Evolutionary conservation across 1,140 invertebrate species (phyloP), one percentile per base, ranked within the genome.

Genomic region (Drosophila lini): DNA sequence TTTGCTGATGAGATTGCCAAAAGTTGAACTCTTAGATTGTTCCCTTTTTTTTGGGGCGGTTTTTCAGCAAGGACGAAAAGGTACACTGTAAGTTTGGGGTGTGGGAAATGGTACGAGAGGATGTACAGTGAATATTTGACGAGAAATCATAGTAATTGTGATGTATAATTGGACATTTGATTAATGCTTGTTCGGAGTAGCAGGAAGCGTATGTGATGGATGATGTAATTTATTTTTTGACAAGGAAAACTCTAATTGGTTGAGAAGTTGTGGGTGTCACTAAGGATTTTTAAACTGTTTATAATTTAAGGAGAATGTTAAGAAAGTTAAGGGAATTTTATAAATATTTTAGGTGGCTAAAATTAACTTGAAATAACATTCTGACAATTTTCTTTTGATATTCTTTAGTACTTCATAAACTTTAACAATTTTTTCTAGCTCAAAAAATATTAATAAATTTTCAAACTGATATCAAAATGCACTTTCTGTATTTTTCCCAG

Each of bases 1-100:
- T 63, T 76, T 64, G 36, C 59, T 71, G 67, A 85, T 85, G 67
- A 76, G 82, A 85, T 85, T 85, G 73, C 34, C 71, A 75, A 59
- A 76, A 70, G 52, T 70, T 81, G 61, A 45, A 63, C 56, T 47
- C 19, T 41, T 55, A 69, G 53, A 74, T 64, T 79, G 60, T 7
- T 52, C 47, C 31, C 16, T 2, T 48, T 16, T 48, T 41, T 40
- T 44, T n/a, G 19, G 76, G 81, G 76, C 16, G 67, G 56, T 9
- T 59, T 76, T 67, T 11, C 9, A 0, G 31, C n/a, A 47, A 64
- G 60, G 19, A 41, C 59, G 19, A 63, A 62, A 52, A n/a, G 16
- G 10, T 75, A 76, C 81, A 85, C 81, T 85, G 82, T 31, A 28
- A 62, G 6, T 41, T 52, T 25, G 38, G 44, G 31, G 36, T 60